These are phyloP conservation scores for Incurvaria masculella DNA, from an alignment of 2,888 invertebrate genomes.

Conservation along the genomic window DNA sequence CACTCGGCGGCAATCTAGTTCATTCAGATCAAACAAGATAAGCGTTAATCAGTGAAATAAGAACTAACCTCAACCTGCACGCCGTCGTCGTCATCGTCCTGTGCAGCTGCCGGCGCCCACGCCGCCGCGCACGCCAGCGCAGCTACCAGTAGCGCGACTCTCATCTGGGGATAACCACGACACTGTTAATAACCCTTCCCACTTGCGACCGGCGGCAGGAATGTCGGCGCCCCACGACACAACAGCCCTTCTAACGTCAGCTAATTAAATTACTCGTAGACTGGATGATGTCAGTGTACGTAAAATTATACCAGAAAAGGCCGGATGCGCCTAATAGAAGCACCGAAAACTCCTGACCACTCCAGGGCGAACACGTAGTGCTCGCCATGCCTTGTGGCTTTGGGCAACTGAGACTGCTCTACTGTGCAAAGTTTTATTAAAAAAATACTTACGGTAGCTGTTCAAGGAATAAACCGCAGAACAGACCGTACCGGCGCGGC, in stretches of 20 bases:
- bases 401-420: neutral
- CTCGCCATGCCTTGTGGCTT: conserved; percentile 7
- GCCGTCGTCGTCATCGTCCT: conserved; percentile 33
- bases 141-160: conserved; percentile 30
- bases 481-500: conserved; percentile 4
- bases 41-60: too few relatives aligned
- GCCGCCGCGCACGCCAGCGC: conserved; percentile 18
- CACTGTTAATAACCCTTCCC: conserved; percentile 11
- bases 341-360: too few relatives aligned
- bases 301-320: conserved; percentile 2
- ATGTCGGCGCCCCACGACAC: conserved; percentile 43
- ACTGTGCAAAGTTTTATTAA: conserved; percentile 6
- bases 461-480: conserved; percentile 1
- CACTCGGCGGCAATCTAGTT: too few relatives aligned
- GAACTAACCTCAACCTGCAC: conserved; percentile 43
- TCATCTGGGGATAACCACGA: conserved; percentile 25
- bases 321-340: neutral
- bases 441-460: conserved; percentile 10
- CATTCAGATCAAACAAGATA: too few relatives aligned
- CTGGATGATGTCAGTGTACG: conserved; percentile 14
- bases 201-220: neutral
- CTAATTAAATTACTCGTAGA: conserved; percentile 7
- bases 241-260: conserved; percentile 4
- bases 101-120: conserved; percentile 24
- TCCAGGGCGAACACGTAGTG: too few relatives aligned